These are phyloP conservation scores for Anomalospiza imberbis DNA, from an alignment of 2,797 vertebrate genomes.

Conservation along the genomic window DNA sequence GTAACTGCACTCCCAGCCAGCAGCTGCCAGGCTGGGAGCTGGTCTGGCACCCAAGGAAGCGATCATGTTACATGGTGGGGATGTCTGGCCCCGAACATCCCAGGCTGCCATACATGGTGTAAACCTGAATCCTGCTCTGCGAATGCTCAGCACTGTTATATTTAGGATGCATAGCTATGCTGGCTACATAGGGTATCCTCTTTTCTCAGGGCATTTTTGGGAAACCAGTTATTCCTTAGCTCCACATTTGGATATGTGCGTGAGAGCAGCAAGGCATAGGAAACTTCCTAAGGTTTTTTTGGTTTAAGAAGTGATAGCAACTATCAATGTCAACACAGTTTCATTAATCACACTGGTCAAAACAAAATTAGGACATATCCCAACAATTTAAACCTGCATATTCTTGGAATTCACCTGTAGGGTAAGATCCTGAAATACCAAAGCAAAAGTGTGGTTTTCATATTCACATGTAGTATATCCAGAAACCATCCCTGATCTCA, in stretches of 20 bases:
- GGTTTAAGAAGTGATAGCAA: not conserved
- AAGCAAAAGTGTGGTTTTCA: not conserved
- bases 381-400: not conserved
- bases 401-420: not conserved
- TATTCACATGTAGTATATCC: not conserved
- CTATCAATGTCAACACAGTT: not conserved
- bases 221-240: not conserved
- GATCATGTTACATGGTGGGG: fast-evolving
- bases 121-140: not conserved
- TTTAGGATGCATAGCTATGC: not conserved
- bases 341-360: not conserved
- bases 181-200: not conserved
- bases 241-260: not conserved
- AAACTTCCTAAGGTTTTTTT: not conserved
- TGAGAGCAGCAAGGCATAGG: not conserved
- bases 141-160: not conserved
- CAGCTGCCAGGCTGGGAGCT: not conserved
- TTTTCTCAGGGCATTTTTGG: not conserved
- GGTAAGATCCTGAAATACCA: not conserved
- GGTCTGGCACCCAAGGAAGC: not conserved
- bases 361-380: not conserved
- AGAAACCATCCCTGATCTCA: not conserved
- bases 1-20: not conserved
- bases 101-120: fast-evolving
- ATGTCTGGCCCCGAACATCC: not conserved